Evolutionary conservation across 1,140 invertebrate species (phyloP), one percentile per base, ranked within the genome.

Genomic region (Oscheius sp.): DNA sequence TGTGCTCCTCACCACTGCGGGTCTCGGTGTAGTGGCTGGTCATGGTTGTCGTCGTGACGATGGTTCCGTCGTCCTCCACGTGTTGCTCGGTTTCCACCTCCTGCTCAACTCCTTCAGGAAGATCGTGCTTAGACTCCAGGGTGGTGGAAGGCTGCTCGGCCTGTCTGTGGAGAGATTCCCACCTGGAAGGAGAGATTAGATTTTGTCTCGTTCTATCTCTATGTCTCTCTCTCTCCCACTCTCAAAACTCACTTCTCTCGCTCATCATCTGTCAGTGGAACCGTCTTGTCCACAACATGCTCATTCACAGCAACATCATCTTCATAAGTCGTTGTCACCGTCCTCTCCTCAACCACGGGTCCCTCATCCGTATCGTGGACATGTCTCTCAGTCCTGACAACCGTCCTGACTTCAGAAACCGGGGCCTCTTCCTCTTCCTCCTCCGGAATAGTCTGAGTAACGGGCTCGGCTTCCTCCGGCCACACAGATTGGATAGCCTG

Each of bases 291-390:
- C n/a, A 74, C 76, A 35, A 71, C 65, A 20, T 80, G 67, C 49
- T 83, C 79, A 28, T 79, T 68, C 15, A 78, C 69, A 28, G 76
- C 55, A 26, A 73, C 75, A 32, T 79, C 77, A 61, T 83, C 81
- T 35, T 77, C 68, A 59, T 73, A 82, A 0, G 77, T 69, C 7
- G 80, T 83, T 31, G 78, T 81, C 0, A 79, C 73, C 0, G 77
- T 79, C 36, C 77, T 77, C 52, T 83, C 82, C 46, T 83, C 82
- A 23, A 83, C 82, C n/a, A 83, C 67, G 28, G 82, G 82, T 62
- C 75, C 76, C n/a, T 65, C 49, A 13, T 71, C 74, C 2, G 74
- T 77, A 42, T 77, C 73, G 66, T 75, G 73, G 23, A 77, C 74
- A 45, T 77, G 76, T 36, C 76, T 34, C 63, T 77, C 76, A 18